Percentiles rank a stretch among this genome's conserved stretches.
phyloP scores from a whole-genome alignment of 2,797 vertebrate species.

The Silurus lanzhouensis region DNA sequence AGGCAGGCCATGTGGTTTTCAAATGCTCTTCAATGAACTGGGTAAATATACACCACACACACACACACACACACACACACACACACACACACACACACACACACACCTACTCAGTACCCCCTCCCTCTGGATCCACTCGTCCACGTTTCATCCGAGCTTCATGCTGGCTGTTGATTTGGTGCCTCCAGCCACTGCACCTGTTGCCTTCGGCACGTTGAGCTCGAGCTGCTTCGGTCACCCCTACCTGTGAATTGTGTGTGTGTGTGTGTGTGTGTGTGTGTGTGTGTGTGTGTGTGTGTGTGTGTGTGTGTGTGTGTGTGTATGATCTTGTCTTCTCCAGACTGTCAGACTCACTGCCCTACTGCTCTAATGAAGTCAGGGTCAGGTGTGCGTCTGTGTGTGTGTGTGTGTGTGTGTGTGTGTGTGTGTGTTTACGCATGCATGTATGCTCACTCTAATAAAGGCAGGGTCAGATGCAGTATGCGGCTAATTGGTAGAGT shows the following conservation, averaged over 20 bases:
- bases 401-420: conserved; percentile 28
- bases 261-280: conserved; percentile 38
- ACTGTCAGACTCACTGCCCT: conserved; percentile 54
- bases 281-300: neutral
- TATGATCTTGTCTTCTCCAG: conserved; percentile 14
- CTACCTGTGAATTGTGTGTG: conserved; percentile 39
- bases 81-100: neutral
- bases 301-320: neutral
- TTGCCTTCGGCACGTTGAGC: conserved; percentile 65
- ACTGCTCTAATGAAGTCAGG: conserved; percentile 56
- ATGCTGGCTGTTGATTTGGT: conserved; percentile 65
- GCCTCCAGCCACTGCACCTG: conserved; percentile 71
- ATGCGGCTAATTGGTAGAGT: conserved; percentile 78
- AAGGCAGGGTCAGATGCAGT: conserved; percentile 60
- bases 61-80: conserved; percentile 12
- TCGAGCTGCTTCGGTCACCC: conserved; percentile 57
- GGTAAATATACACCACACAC: neutral
- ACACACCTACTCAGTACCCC: conserved; percentile 18
- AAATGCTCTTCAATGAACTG: neutral
- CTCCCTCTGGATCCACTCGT: conserved; percentile 57
- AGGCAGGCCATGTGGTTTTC: neutral
- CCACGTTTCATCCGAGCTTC: conserved; percentile 61
- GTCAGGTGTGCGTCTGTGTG: conserved; percentile 44
- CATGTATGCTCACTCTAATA: conserved; percentile 45
- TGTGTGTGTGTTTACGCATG: neutral